Evolutionary conservation across 2,797 vertebrate species (phyloP), one percentile per base, ranked within the genome.

Genomic region (Merluccius polli): DNA sequence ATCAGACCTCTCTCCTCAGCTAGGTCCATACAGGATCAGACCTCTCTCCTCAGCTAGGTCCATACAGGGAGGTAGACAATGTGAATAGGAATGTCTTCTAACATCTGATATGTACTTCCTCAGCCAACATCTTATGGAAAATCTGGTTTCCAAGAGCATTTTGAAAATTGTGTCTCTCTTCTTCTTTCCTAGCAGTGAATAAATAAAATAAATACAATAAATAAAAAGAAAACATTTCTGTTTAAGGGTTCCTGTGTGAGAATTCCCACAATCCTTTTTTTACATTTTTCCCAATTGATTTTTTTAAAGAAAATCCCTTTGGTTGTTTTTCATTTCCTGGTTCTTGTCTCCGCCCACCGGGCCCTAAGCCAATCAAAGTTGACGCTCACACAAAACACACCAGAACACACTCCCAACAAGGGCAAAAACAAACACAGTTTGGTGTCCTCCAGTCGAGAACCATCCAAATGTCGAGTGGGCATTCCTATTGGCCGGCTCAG

Each of bases 111-210:
- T 48, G n/a, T n/a, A n/a, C n/a, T 48, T 21, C 13, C 44, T 48
- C 44, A 21, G 7, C 75, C 73, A 52, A 32, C 21, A 36, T 63
- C 74, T 31, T 27, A 33, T 75, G 44, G 74, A 33, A 71, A 31
- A 69, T 24, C 27, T 72, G 48, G 21, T 59, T 27, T 13, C 72
- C 7, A 24, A 65, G n/a, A 75, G 27, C 63, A 35, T 69, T n/a
- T 48, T 67, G 36, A 71, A 74, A 73, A n/a, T n/a, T 77, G 80
- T 81, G 76, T 59, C 59, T 65, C 13, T 27, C 24, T 65, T 65
- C 59, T 65, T 27, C 24, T 65, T 24, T 18, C 16, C 52, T 59
- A 59, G 52, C 21, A 59, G 52, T 71, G 32, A 71, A 80, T 44
- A 67, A 67, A 67, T 67, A 24, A n/a, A 67, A 67, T n/a, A 48